phyloP scores from a whole-genome alignment of 2,797 vertebrate genomes.

The Micrastur ruficollis region DNA sequence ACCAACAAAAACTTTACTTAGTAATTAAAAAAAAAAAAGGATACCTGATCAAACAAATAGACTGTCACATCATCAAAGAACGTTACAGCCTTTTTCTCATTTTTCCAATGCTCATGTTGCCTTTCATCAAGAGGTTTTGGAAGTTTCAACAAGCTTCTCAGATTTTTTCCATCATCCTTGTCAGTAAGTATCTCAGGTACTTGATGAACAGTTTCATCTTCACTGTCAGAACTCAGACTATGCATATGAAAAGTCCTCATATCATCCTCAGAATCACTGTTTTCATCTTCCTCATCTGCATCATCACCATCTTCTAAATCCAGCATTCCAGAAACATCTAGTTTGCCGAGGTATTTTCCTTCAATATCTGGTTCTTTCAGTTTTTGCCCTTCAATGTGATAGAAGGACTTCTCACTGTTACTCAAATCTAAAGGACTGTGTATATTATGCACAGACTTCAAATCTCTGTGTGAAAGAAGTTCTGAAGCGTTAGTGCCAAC shows the following conservation, averaged over 20 bases:
- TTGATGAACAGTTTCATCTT: constrained; percentile 82
- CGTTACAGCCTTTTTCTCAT: constrained; percentile 85
- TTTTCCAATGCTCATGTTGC: constrained; percentile 46
- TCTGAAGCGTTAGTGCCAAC: constrained; percentile 74
- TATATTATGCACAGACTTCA: constrained; percentile 2
- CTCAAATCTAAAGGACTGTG: not conserved
- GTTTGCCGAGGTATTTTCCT: constrained; percentile 89
- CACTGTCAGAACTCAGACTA: constrained; percentile 91
- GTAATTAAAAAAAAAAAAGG: not conserved
- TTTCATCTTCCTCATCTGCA: constrained; percentile 94
- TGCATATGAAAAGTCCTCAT: constrained; percentile 85
- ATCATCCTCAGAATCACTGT: constrained; percentile 95
- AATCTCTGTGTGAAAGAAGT: constrained; percentile 44
- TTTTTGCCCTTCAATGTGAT: constrained; percentile 81
- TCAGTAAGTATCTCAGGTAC: constrained; percentile 87
- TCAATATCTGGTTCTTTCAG: constrained; percentile 93
- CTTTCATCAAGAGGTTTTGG: not conserved
- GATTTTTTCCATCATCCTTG: constrained; percentile 76
- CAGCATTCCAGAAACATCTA: constrained; percentile 72
- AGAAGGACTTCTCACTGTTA: constrained; percentile 75
- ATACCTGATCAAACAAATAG: constrained; percentile 97
- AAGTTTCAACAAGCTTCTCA: constrained; percentile 89
- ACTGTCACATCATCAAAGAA: constrained; percentile 98
- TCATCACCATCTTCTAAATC: constrained; percentile 88
- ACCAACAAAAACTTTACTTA: not conserved